Evolutionary conservation across 1,140 invertebrate genomes (phyloP).

Genomic region (Ditylenchus dipsaci): DNA sequence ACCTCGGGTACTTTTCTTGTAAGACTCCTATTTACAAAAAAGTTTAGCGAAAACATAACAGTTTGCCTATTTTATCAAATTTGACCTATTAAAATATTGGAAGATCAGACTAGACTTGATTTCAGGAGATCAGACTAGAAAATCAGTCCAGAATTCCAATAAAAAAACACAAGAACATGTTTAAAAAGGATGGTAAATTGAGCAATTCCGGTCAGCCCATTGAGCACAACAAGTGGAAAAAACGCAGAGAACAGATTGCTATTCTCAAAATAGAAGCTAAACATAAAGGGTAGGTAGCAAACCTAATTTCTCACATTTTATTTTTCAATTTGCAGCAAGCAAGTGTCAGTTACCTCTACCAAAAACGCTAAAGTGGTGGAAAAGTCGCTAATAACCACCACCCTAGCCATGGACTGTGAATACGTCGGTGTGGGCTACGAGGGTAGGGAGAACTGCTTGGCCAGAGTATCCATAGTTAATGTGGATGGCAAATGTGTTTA

Average conservation of each 20-base stretch:
- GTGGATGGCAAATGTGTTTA: constrained; percentile 76
- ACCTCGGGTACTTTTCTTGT: no score
- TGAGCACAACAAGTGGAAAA: background rate
- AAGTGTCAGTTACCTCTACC: background rate
- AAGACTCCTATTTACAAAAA: no score
- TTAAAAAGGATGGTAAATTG: no score
- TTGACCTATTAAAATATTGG: no score
- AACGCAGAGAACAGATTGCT: background rate
- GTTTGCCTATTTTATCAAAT: no score
- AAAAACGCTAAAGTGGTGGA: background rate
- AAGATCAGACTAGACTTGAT: no score
- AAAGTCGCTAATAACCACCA: constrained; percentile 15
- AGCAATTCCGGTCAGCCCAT: background rate
- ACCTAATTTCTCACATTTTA: background rate
- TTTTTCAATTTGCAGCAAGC: background rate
- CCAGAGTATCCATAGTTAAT: constrained; percentile 85
- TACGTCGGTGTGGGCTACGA: constrained; percentile 80
- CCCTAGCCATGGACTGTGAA: constrained; percentile 85
- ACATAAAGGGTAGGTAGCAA: background rate
- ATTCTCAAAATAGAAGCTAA: background rate
- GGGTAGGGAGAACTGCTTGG: constrained; percentile 62
- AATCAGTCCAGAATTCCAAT: no score
- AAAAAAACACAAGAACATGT: no score
- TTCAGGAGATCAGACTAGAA: no score
- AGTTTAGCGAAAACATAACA: no score